Evolutionary conservation across 2,888 invertebrate genomes (phyloP).

Genomic region (Synergus laeviventris): DNA sequence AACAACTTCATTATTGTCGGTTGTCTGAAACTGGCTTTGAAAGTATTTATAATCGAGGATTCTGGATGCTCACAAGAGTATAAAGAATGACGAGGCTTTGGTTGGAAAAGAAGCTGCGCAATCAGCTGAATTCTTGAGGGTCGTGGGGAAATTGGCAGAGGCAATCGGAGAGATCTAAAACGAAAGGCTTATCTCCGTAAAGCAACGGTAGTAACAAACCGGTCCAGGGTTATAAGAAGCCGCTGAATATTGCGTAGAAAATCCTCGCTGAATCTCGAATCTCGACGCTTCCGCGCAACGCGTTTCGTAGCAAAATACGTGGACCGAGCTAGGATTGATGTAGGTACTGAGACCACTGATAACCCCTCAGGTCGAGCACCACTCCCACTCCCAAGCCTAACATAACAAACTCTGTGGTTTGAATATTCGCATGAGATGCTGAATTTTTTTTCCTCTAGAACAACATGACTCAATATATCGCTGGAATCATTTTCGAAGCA

Average conservation of each 20-base stretch:
- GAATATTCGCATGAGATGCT: neutral
- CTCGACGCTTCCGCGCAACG: neutral
- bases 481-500: too few relatives aligned
- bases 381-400: neutral
- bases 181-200: constrained; percentile 25
- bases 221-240: constrained; percentile 20
- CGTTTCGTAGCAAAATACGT: neutral
- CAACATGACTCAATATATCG: neutral
- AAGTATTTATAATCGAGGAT: neutral
- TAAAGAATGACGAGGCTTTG: neutral
- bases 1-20: constrained; percentile 7
- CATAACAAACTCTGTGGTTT: neutral
- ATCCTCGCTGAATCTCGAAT: neutral
- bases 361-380: constrained; percentile 11
- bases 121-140: constrained; percentile 14
- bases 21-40: neutral
- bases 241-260: constrained; percentile 17
- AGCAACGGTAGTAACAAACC: constrained; percentile 30
- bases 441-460: neutral
- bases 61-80: neutral
- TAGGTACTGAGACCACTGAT: constrained; percentile 19
- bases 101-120: neutral
- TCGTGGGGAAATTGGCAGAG: constrained; percentile 19
- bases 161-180: constrained; percentile 7
- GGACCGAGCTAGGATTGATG: neutral